Evolutionary conservation across 92 coral and sea anemone species (phyloP).

Genomic region (Porites rus): DNA sequence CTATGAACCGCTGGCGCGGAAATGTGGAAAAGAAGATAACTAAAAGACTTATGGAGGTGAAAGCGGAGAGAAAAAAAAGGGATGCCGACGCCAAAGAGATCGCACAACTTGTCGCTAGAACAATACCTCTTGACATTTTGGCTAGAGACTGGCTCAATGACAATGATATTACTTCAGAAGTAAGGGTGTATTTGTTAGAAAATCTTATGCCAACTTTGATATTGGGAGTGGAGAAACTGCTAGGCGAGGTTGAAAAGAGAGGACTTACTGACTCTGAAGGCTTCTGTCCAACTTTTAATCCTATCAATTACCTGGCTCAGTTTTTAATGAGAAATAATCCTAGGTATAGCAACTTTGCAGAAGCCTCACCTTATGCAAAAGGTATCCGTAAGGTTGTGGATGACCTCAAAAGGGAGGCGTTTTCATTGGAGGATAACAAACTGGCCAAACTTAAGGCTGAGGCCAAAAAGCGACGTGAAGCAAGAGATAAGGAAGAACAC

Average conservation of each 20-base stretch:
- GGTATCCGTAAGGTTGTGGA: slow-evolving; percentile 90
- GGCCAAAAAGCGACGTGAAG: slow-evolving; percentile 78
- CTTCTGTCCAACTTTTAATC: slow-evolving; percentile 87
- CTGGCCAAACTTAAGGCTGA: slow-evolving; percentile 90
- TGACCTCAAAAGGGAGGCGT: slow-evolving; percentile 88
- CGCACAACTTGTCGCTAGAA: slow-evolving; percentile 79
- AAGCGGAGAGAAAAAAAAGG: slow-evolving; percentile 80
- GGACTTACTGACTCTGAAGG: slow-evolving; percentile 84
- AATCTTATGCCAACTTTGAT: slow-evolving; percentile 88
- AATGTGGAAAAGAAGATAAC: slow-evolving; percentile 82
- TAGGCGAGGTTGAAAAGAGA: slow-evolving; percentile 83
- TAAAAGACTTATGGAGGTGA: slow-evolving; percentile 76
- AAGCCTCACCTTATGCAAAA: slow-evolving; percentile 94
- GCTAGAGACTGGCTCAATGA: slow-evolving; percentile 95
- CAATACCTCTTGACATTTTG: slow-evolving; percentile 85
- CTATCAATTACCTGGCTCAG: slow-evolving; percentile 91
- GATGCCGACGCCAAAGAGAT: slow-evolving; percentile 82
- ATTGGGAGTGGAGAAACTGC: slow-evolving; percentile 93
- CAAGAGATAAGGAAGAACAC: slow-evolving; percentile 83
- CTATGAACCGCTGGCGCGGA: slow-evolving; percentile 83
- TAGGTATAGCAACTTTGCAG: slow-evolving; percentile 91
- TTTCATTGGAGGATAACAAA: slow-evolving; percentile 81
- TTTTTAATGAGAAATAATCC: slow-evolving; percentile 96
- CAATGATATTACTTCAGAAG: slow-evolving; percentile 84
- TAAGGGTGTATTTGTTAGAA: slow-evolving; percentile 86